Percentiles rank a stretch among this genome's conserved stretches.
These are phyloP conservation scores for Phortica variegata DNA, from an alignment of 1,140 invertebrate species.

Conservation along the genomic window DNA sequence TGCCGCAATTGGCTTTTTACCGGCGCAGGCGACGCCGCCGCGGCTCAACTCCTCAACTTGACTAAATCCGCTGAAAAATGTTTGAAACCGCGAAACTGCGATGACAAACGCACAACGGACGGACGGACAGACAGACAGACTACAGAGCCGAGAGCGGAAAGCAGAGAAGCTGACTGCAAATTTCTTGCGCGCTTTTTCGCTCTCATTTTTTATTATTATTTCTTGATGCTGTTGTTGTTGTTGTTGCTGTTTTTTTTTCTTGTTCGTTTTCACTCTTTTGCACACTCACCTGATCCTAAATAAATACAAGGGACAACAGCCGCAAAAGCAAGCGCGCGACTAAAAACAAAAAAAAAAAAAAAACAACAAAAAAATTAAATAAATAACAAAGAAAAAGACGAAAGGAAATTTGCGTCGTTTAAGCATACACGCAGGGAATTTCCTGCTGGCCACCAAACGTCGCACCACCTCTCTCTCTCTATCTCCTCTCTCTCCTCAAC, in stretches of 20 bases:
- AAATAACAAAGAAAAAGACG: too few species aligned
- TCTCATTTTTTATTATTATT: too few species aligned
- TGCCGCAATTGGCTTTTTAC: conserved; percentile 16
- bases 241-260: too few species aligned
- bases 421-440: too few species aligned
- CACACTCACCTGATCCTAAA: conserved; percentile 52
- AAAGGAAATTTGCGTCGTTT: too few species aligned
- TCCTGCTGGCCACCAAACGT: too few species aligned
- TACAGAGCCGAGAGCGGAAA: conserved; percentile 13
- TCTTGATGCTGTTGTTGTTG: conserved; percentile 27
- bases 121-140: too few species aligned
- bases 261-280: conserved; percentile 18
- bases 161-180: too few species aligned
- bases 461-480: too few species aligned
- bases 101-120: conserved; percentile 15
- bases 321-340: conserved; percentile 10
- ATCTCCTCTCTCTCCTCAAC: neutral
- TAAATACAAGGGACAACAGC: conserved; percentile 34
- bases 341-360: conserved; percentile 3
- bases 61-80: conserved; percentile 29
- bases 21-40: conserved; percentile 17
- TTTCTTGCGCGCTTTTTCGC: conserved; percentile 41
- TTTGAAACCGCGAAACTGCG: conserved; percentile 53
- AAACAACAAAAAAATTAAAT: too few species aligned
- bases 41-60: conserved; percentile 24